phyloP scores from a whole-genome alignment of 2,113 vertebrate species.

The Phocoena phocoena region DNA sequence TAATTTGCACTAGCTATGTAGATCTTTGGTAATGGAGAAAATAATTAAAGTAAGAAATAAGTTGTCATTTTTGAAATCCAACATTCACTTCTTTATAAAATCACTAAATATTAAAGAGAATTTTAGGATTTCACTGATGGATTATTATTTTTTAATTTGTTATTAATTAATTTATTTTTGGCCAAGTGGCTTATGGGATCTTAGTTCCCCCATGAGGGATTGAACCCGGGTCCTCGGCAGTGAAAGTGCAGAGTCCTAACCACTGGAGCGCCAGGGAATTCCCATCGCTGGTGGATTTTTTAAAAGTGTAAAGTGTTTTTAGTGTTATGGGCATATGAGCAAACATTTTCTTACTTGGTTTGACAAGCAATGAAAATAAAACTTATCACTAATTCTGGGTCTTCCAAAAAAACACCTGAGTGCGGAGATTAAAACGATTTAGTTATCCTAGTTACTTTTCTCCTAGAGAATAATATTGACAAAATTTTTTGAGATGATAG shows the following conservation, averaged over 20 bases:
- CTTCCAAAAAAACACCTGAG: background rate
- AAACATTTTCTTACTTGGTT: background rate
- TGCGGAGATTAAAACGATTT: background rate
- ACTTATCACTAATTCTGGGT: background rate
- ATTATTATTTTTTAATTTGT: no score
- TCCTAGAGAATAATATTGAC: background rate
- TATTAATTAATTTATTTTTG: background rate
- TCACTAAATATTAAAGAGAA: background rate
- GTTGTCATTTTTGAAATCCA: conserved; percentile 30
- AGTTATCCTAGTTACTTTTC: conserved; percentile 14
- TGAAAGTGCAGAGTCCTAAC: background rate
- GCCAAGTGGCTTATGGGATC: background rate
- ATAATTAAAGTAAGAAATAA: conserved; percentile 40
- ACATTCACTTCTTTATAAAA: conserved; percentile 15
- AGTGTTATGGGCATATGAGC: background rate
- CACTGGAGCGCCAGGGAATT: background rate
- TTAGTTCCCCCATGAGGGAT: background rate
- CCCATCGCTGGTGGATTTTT: background rate
- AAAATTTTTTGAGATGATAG: conserved; percentile 4
- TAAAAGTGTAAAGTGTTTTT: conserved; percentile 1
- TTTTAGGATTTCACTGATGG: background rate
- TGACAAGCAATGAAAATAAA: conserved; percentile 1
- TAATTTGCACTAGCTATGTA: conserved; percentile 3
- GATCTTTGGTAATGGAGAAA: conserved; percentile 8
- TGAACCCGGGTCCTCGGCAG: background rate